These are phyloP conservation scores for Sialis lutaria DNA, from an alignment of 2,888 invertebrate species.

Conservation along the genomic window DNA sequence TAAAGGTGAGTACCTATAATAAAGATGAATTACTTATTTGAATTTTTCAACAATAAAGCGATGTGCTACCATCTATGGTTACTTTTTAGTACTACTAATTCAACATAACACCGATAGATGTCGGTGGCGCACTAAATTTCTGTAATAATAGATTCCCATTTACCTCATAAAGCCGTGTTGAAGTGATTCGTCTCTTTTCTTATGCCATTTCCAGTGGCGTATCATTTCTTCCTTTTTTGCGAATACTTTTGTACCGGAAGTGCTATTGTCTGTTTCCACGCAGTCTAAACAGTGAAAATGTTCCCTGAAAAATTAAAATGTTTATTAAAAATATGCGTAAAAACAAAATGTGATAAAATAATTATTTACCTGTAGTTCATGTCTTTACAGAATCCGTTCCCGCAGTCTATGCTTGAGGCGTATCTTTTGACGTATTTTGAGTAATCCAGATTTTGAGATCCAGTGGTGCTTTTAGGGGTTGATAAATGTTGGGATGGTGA, in stretches of 20 bases:
- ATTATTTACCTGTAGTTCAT: constrained; percentile 49
- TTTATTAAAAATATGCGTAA: background rate
- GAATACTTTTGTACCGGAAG: constrained; percentile 51
- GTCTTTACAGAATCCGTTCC: constrained; percentile 71
- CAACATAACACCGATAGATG: background rate
- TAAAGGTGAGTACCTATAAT: constrained; percentile 69
- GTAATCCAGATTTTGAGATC: constrained; percentile 55
- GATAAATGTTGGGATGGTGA: constrained; percentile 25
- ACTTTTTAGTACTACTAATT: too few relatives aligned
- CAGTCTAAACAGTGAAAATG: constrained; percentile 88
- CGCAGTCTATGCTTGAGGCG: constrained; percentile 66
- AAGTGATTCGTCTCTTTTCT: constrained; percentile 90
- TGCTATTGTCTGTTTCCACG: constrained; percentile 32
- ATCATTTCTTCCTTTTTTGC: constrained; percentile 98
- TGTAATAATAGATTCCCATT: background rate
- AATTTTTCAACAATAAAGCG: background rate
- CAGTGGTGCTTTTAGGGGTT: constrained; percentile 32
- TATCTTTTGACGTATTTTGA: constrained; percentile 79
- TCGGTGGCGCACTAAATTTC: background rate
- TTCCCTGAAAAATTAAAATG: constrained; percentile 37
- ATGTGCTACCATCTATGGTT: too few relatives aligned
- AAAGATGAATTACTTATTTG: constrained; percentile 11
- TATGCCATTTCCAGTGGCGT: constrained; percentile 97
- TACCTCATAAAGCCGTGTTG: constrained; percentile 75
- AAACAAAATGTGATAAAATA: background rate